Base-by-base conservation (phyloP, 1,140 invertebrate species). In the Drosophila quadrilineata region DNA sequence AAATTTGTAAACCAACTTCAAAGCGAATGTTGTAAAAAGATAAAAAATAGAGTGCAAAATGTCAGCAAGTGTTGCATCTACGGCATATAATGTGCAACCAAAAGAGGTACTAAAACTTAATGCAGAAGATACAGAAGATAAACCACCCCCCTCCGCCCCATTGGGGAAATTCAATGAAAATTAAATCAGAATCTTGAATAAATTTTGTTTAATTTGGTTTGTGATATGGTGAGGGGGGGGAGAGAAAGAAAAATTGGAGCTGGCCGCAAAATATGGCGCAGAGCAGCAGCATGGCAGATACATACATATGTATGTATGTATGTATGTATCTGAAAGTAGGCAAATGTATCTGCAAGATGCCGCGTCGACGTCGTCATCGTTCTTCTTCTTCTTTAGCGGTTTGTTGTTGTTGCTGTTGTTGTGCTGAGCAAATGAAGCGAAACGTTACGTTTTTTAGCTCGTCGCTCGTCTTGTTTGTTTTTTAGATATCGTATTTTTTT, bases 401-500 rank as follows among this genome's bases (percentile, higher is more conserved):
- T 50, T 60, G 6, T 24, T 45, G 24, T 35, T 35, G 41, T 17
- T 52, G 29, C 52, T 60, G 56, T 53, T 69, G 56, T 74, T 58
- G 53, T 43, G 60, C 59, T 49, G 41, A 59, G 59, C 77, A 84
- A 84, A 84, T 84, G 79, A 84, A 85, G 77, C 77, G 77, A 73
- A 84, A 77, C 77, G 50, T 49, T 36, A 43, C 48, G 59, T 68
- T 63, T 68, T 70, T 70, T 65, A 58, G 52, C 56, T 52, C 31
- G 49, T 40, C 43, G 33, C 57, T 58, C 64, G 57, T 60, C 41
- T 63, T 49, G 46, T 57, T 38, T 48, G 3, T 54, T 24, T 53
- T 48, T 41, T 48, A 50, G 68, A 1, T 40, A n/a, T 6, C 5
- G 38, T 19, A 38, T 36, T 22, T 43, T 26, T 14, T 41, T 3